These are phyloP conservation scores for Lamellibrachia satsuma DNA, from an alignment of 2,888 invertebrate species.

Conservation along the genomic window DNA sequence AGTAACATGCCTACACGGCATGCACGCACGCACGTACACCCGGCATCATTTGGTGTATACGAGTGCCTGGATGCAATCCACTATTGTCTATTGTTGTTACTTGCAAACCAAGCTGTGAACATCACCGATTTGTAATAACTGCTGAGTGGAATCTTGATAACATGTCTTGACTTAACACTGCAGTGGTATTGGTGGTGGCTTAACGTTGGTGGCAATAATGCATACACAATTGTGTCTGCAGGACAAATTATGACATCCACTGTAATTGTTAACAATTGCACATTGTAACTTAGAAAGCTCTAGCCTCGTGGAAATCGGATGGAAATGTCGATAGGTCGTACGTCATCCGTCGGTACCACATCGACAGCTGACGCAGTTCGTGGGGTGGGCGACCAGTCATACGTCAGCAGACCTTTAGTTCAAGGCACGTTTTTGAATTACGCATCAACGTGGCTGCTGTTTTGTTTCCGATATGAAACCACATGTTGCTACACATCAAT, in stretches of 20 bases:
- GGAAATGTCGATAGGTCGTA: no score
- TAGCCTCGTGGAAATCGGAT: neutral
- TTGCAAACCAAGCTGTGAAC: neutral
- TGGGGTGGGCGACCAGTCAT: no score
- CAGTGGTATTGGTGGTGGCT: neutral
- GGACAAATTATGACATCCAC: neutral
- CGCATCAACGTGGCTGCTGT: neutral
- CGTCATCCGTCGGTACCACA: no score
- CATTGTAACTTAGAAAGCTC: neutral
- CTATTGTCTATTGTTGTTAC: neutral
- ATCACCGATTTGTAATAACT: neutral
- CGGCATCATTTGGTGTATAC: no score
- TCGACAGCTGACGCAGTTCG: no score
- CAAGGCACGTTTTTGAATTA: neutral
- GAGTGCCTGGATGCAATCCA: neutral
- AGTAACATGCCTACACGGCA: no score
- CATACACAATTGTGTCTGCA: neutral
- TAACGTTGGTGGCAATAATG: neutral
- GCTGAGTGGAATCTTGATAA: neutral
- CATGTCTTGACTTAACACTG: neutral
- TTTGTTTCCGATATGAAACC: neutral
- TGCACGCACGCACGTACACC: no score
- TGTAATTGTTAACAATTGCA: neutral
- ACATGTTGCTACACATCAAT: neutral
- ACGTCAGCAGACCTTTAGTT: neutral